Percentiles rank a stretch among this genome's conserved stretches.
Conservation (phyloP, 2,113 vertebrate species). For the Haemorhous mexicanus region DNA sequence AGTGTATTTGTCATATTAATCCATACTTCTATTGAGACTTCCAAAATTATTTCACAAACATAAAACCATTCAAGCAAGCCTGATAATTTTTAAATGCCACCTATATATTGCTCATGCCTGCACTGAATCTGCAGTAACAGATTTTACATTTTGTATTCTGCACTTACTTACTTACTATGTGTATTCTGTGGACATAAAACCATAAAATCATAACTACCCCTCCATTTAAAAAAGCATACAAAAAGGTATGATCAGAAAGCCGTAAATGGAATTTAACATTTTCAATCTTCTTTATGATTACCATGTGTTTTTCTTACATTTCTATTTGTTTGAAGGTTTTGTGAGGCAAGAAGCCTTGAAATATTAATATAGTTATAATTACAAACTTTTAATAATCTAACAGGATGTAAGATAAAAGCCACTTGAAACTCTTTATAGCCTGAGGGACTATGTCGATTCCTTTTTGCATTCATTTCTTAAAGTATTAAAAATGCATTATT, state of each 20-base stretch:
- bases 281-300: constrained; percentile 2
- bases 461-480: constrained; percentile 6
- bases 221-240: not conserved
- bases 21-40: not conserved
- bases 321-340: not conserved
- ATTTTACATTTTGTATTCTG: not conserved
- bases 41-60: constrained; percentile 17
- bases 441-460: constrained; percentile 14
- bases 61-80: not conserved
- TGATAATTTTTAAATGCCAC: not conserved
- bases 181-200: not conserved
- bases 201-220: not conserved
- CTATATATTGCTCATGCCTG: not conserved
- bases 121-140: not conserved
- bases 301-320: not conserved
- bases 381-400: constrained; percentile 38
- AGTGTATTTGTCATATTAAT: not conserved
- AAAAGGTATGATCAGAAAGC: not conserved
- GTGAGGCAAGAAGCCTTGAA: constrained; percentile 18
- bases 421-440: constrained; percentile 24
- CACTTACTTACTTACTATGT: not conserved
- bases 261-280: not conserved
- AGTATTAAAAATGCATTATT: constrained; percentile 56
- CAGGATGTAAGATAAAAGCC: constrained; percentile 43
- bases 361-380: constrained; percentile 39